Percentiles rank a stretch among this genome's conserved stretches.
Conservation (phyloP, 2,797 vertebrate species). For the Scyliorhinus canicula region DNA sequence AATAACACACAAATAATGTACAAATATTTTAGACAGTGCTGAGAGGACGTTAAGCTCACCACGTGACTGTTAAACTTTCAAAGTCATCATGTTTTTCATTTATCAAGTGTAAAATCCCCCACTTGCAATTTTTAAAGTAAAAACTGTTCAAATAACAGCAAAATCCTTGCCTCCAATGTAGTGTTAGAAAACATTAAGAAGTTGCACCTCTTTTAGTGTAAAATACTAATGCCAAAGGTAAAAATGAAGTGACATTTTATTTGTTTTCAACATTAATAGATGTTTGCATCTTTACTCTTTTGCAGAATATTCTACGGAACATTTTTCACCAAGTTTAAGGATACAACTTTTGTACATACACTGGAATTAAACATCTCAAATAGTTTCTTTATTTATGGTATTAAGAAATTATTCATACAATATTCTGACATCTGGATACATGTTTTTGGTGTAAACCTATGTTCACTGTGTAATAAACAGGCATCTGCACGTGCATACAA, state of each 20-base stretch:
- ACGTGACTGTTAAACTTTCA: neutral
- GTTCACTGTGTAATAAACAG: neutral
- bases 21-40: neutral
- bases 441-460: neutral
- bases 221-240: neutral
- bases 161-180: neutral
- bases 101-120: neutral
- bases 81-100: neutral
- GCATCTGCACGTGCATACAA: neutral
- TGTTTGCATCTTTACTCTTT: no score
- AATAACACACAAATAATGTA: neutral
- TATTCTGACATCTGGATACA: neutral
- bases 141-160: neutral
- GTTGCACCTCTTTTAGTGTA: neutral
- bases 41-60: neutral
- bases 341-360: neutral
- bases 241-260: neutral
- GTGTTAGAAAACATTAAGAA: neutral
- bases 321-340: neutral
- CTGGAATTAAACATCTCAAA: neutral
- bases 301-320: neutral
- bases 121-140: neutral
- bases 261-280: neutral
- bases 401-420: neutral
- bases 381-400: neutral